Conservation (phyloP, 2,888 invertebrate genomes). For the Rhingia rostrata region DNA sequence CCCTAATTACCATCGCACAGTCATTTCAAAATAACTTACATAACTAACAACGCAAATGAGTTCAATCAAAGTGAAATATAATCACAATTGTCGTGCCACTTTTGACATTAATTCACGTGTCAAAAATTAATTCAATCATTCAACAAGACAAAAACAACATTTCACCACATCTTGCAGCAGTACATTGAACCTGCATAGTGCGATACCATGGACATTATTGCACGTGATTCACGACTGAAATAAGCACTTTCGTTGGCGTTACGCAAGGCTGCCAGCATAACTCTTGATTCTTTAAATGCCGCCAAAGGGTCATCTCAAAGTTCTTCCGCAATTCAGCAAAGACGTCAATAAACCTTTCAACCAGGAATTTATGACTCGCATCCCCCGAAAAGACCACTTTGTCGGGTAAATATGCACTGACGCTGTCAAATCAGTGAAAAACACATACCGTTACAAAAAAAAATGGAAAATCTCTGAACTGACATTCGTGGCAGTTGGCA, state of each 20-base stretch:
- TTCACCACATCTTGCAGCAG: conserved; percentile 36
- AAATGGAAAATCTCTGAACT: conserved; percentile 2
- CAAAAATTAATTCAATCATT: neutral
- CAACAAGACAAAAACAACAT: conserved; percentile 4
- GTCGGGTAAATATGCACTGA: conserved; percentile 54
- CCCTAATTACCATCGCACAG: neutral
- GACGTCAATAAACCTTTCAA: neutral
- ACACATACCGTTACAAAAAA: too few species aligned
- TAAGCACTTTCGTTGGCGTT: conserved; percentile 5
- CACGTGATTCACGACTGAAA: conserved; percentile 3
- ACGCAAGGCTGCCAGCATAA: conserved; percentile 39
- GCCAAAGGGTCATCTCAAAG: conserved; percentile 37
- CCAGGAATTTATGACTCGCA: conserved; percentile 12
- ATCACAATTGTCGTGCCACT: neutral
- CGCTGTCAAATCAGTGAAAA: conserved; percentile 44
- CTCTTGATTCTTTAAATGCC: conserved; percentile 33
- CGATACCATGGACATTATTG: conserved; percentile 6
- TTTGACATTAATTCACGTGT: conserved; percentile 11
- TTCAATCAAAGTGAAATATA: neutral
- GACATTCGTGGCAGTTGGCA: conserved; percentile 17
- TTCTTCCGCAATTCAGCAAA: conserved; percentile 34
- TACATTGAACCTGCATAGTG: conserved; percentile 23
- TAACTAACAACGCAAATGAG: too few species aligned
- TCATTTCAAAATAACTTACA: too few species aligned
- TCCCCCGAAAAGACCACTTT: conserved; percentile 45